These are phyloP conservation scores for Anguilla japonica DNA, from an alignment of 2,113 vertebrate species.

Conservation along the genomic window DNA sequence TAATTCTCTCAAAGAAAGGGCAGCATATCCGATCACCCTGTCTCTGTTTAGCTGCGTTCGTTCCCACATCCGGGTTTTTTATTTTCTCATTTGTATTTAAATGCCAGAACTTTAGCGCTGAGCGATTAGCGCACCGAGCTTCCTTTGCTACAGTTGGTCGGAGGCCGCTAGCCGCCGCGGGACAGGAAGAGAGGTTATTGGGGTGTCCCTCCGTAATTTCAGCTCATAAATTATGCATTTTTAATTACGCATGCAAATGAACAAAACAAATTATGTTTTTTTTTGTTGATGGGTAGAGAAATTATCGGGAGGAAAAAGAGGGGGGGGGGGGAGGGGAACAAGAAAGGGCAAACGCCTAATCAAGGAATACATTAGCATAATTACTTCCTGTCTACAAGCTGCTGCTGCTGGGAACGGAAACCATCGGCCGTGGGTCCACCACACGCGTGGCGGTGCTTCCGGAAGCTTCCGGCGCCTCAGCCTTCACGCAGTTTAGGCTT, in stretches of 20 bases:
- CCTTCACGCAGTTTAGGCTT: neutral
- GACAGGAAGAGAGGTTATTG: slow-evolving; percentile 32
- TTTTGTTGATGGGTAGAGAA: slow-evolving; percentile 25
- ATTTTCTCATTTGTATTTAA: slow-evolving; percentile 22
- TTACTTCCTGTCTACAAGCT: slow-evolving; percentile 22
- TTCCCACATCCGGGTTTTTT: neutral
- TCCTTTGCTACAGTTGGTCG: slow-evolving; percentile 30
- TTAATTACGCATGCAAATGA: slow-evolving; percentile 58
- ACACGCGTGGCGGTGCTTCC: neutral
- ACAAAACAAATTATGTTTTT: slow-evolving; percentile 47
- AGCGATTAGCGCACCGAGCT: slow-evolving; percentile 32
- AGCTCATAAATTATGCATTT: slow-evolving; percentile 61
- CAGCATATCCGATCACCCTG: slow-evolving; percentile 20
- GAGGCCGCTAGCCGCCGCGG: slow-evolving; percentile 32
- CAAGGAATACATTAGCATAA: slow-evolving; percentile 50
- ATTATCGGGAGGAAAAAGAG: slow-evolving; percentile 26
- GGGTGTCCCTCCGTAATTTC: slow-evolving; percentile 44
- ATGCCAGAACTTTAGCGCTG: slow-evolving; percentile 33
- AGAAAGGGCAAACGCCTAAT: slow-evolving; percentile 37
- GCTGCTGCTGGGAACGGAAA: neutral
- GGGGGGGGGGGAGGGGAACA: neutral
- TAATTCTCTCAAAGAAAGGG: slow-evolving; percentile 49
- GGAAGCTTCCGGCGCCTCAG: neutral
- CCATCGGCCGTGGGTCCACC: no score
- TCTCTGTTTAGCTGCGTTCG: slow-evolving; percentile 3